phyloP scores from a whole-genome alignment of 2,797 vertebrate genomes.

The Myiothlypis coronata region DNA sequence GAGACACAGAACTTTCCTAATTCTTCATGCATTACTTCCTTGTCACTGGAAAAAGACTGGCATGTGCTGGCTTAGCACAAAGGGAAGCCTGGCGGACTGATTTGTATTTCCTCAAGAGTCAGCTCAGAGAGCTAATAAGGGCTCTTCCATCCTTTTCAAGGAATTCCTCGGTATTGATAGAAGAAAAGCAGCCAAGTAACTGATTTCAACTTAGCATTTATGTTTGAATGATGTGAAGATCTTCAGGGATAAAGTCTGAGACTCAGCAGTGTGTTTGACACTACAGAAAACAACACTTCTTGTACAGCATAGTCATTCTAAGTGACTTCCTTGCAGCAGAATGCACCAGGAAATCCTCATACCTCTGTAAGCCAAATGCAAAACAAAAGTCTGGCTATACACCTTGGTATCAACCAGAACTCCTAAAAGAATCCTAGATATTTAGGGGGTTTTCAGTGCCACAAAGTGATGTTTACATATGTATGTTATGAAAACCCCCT shows the following conservation, averaged over 20 bases:
- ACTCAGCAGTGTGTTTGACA: not conserved
- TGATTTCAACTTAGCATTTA: not conserved
- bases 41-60: not conserved
- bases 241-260: not conserved
- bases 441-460: not conserved
- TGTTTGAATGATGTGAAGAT: not conserved
- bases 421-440: not conserved
- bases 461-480: not conserved
- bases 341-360: not conserved
- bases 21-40: not conserved
- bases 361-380: accelerated
- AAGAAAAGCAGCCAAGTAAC: not conserved
- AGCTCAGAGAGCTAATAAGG: not conserved
- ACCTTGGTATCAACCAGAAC: not conserved
- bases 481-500: not conserved
- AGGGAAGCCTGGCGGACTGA: not conserved
- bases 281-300: not conserved
- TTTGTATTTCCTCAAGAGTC: not conserved
- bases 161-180: not conserved
- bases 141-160: not conserved
- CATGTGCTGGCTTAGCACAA: not conserved
- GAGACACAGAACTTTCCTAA: not conserved
- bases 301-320: not conserved
- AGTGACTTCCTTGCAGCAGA: not conserved
- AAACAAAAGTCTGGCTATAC: not conserved